These are phyloP conservation scores for Numida meleagris DNA, from an alignment of 2,113 vertebrate genomes.

Conservation along the genomic window DNA sequence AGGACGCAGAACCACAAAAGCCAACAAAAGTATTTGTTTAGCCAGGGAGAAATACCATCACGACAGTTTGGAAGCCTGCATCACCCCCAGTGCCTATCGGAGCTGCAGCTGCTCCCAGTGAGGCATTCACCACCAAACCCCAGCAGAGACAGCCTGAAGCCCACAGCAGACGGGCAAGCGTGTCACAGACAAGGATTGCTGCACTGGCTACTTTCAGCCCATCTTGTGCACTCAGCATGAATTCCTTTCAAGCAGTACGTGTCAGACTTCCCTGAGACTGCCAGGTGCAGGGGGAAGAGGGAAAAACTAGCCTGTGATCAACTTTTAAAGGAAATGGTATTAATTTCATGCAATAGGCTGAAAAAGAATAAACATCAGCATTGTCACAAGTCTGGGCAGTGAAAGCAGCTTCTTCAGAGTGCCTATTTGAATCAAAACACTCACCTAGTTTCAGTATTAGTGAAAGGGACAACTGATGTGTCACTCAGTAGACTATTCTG, in stretches of 20 bases:
- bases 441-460: neutral
- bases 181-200: neutral
- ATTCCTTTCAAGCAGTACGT: neutral
- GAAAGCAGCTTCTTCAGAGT: constrained; percentile 8
- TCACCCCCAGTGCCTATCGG: fast-evolving
- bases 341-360: neutral
- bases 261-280: neutral
- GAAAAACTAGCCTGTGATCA: neutral
- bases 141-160: neutral
- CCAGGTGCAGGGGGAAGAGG: neutral
- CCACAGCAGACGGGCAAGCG: fast-evolving
- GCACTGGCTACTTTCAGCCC: neutral
- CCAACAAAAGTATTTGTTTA: neutral
- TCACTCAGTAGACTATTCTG: neutral
- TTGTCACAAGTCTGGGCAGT: neutral
- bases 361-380: neutral
- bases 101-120: neutral
- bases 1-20: constrained; percentile 19
- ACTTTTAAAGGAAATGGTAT: neutral
- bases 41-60: neutral
- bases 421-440: neutral
- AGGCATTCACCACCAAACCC: neutral
- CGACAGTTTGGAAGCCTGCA: neutral
- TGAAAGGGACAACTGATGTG: neutral
- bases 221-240: neutral